Evolutionary conservation across 2,888 invertebrate genomes (phyloP).

Genomic region (Mythimna loreyi): DNA sequence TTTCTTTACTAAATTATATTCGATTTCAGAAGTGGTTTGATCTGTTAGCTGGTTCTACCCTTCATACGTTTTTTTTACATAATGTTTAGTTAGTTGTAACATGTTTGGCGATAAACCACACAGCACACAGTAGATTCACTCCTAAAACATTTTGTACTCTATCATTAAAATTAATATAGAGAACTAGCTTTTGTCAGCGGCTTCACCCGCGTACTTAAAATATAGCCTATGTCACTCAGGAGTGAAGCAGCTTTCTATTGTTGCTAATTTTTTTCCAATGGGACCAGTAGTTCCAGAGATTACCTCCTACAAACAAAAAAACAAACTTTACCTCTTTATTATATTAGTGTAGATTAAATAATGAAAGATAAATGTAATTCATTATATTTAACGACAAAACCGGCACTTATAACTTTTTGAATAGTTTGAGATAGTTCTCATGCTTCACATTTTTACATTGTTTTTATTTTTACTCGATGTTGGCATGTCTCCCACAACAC

Average conservation of each 20-base stretch:
- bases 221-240: too few relatives aligned
- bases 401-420: constrained; percentile 15
- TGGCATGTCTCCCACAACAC: constrained; percentile 32
- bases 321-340: too few relatives aligned
- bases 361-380: constrained; percentile 24
- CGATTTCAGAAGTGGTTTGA: neutral
- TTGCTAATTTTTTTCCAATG: too few relatives aligned
- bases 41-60: neutral
- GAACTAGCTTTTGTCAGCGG: too few relatives aligned
- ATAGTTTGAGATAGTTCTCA: constrained; percentile 36
- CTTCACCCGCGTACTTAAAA: too few relatives aligned
- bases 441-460: constrained; percentile 16
- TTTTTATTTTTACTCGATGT: constrained; percentile 34
- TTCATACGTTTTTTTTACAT: neutral
- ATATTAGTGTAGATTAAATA: too few relatives aligned
- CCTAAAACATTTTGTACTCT: constrained; percentile 1
- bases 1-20: neutral
- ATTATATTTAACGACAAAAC: constrained; percentile 22
- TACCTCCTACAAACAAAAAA: too few relatives aligned
- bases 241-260: too few relatives aligned
- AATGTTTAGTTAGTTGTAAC: neutral
- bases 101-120: neutral
- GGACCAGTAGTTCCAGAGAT: too few relatives aligned
- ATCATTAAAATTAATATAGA: constrained; percentile 35
- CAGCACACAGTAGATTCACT: neutral